These are phyloP conservation scores for Empidonax alnorum DNA, from an alignment of 2,113 vertebrate genomes.

Conservation along the genomic window DNA sequence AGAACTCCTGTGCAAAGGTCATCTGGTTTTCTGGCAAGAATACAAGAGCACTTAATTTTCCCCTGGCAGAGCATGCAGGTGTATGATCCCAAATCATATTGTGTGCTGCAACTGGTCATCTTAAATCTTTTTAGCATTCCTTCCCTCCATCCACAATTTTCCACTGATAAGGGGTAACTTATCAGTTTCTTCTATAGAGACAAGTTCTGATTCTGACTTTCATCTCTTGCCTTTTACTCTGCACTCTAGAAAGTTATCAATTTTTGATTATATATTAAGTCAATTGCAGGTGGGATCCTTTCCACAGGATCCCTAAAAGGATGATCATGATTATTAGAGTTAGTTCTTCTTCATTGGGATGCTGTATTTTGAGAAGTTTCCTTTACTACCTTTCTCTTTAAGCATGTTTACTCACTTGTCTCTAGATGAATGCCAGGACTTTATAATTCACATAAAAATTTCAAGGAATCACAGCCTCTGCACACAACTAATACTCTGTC, in stretches of 20 bases:
- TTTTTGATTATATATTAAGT: background rate
- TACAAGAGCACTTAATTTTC: background rate
- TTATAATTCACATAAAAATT: background rate
- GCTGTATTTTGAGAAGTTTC: background rate
- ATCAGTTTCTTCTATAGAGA: background rate
- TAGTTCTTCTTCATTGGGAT: background rate
- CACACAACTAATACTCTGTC: background rate
- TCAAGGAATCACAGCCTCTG: fast-evolving
- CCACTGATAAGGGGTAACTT: background rate
- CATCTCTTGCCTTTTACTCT: background rate
- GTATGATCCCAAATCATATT: background rate
- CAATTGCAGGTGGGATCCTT: background rate
- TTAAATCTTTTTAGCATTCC: background rate
- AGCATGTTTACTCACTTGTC: background rate
- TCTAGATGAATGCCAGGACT: background rate
- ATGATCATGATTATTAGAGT: background rate
- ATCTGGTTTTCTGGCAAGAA: background rate
- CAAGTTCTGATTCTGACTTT: background rate
- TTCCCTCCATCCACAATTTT: background rate
- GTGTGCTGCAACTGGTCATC: background rate
- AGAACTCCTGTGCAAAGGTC: background rate
- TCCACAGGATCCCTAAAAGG: background rate
- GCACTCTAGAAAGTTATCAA: background rate
- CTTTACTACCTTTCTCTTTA: background rate
- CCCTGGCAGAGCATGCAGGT: background rate